A percentile compares a stretch with the other conserved stretches of the same genome.
Evolutionary conservation across 1,140 invertebrate species (phyloP).

Genomic region (Zaprionus davidi): DNA sequence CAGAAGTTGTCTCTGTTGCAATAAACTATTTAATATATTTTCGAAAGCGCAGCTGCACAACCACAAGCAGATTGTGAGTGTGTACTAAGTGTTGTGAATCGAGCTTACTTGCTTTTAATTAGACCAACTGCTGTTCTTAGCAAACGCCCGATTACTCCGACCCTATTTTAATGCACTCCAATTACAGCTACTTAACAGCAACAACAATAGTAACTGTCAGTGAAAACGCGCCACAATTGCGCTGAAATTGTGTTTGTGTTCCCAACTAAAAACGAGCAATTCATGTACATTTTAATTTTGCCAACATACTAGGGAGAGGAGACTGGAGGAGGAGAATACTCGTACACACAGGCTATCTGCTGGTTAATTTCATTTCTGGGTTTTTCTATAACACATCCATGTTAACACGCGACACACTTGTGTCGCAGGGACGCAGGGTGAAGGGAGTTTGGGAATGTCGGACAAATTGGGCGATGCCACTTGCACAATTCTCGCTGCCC

Average conservation of each 20-base stretch:
- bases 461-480: constrained; percentile 13
- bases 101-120: neutral
- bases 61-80: no score
- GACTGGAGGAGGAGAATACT: neutral
- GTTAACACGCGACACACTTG: constrained; percentile 5
- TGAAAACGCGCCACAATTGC: neutral
- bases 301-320: neutral
- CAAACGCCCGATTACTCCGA: neutral
- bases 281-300: constrained; percentile 5
- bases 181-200: constrained; percentile 6
- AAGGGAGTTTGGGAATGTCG: neutral
- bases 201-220: neutral
- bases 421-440: neutral
- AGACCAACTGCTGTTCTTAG: neutral
- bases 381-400: constrained; percentile 9
- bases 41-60: no score
- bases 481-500: constrained; percentile 12
- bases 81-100: neutral
- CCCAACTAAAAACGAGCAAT: neutral
- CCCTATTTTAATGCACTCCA: neutral
- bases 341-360: neutral
- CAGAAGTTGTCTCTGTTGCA: no score
- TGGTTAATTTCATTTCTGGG: constrained; percentile 8
- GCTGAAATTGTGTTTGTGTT: neutral
- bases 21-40: no score